These are phyloP conservation scores for Centruroides sculpturatus DNA, from an alignment of 1,140 invertebrate species.

Conservation along the genomic window DNA sequence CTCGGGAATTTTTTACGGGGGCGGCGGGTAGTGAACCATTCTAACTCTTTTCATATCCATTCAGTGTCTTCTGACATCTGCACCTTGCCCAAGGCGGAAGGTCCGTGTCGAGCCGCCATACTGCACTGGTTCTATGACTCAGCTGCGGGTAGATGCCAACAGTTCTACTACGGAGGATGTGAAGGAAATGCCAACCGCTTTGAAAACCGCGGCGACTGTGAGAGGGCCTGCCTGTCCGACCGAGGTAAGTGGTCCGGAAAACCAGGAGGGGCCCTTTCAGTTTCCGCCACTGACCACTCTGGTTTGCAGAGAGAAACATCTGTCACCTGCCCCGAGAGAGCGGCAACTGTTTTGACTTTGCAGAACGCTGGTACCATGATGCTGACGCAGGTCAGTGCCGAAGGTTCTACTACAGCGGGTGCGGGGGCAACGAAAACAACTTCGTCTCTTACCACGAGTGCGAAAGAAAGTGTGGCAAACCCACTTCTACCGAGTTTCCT, in stretches of 20 bases:
- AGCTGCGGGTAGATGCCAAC: constrained; percentile 46
- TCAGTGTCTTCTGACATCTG: constrained; percentile 36
- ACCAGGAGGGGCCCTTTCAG: too few relatives aligned
- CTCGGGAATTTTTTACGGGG: not conserved
- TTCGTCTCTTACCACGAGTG: constrained; percentile 63
- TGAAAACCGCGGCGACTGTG: constrained; percentile 63
- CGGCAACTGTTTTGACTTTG: constrained; percentile 45
- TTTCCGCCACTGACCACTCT: too few relatives aligned
- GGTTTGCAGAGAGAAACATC: not conserved
- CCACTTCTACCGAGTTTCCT: not conserved
- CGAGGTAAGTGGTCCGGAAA: not conserved
- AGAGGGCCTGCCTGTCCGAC: constrained; percentile 44
- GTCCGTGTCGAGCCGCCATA: constrained; percentile 62
- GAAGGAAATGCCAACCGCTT: constrained; percentile 84
- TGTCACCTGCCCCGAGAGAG: constrained; percentile 52
- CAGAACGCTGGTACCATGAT: constrained; percentile 58
- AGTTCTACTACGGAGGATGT: constrained; percentile 60
- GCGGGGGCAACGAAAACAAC: constrained; percentile 71
- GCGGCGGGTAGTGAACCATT: not conserved
- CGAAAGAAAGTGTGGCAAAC: constrained; percentile 47
- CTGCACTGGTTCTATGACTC: constrained; percentile 73
- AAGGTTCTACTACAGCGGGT: constrained; percentile 67
- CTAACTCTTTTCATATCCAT: not conserved
- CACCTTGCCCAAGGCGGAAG: constrained; percentile 52
- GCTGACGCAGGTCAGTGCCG: constrained; percentile 53